phyloP scores from a whole-genome alignment of 1,140 invertebrate genomes.

The Hestina assimilis region DNA sequence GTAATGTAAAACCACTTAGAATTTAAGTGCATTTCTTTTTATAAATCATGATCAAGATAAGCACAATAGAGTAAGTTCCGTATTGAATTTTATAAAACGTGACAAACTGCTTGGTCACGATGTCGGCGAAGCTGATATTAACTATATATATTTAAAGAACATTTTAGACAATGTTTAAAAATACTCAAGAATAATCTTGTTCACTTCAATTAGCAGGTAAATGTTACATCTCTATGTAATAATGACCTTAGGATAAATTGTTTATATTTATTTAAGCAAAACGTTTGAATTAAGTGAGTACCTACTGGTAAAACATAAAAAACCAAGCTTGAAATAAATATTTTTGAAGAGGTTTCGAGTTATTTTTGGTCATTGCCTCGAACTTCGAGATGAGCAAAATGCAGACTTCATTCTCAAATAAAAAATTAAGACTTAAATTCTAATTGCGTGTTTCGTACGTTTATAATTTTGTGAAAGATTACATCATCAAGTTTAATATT shows the following conservation, averaged over 20 bases:
- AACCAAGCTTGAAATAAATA: too few species aligned
- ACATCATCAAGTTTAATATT: conserved; percentile 8
- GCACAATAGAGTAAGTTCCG: background rate
- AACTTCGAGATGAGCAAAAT: background rate
- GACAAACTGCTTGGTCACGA: conserved; percentile 8
- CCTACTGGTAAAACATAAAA: background rate
- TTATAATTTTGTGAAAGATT: conserved; percentile 2
- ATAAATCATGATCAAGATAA: conserved; percentile 12
- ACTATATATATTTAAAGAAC: background rate
- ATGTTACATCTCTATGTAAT: conserved; percentile 12
- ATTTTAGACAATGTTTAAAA: background rate
- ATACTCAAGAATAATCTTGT: conserved; percentile 6
- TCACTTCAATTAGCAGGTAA: conserved; percentile 15
- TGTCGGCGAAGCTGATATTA: background rate
- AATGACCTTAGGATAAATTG: background rate
- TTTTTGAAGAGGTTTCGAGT: too few species aligned
- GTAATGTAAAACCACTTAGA: background rate
- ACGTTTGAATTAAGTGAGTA: background rate
- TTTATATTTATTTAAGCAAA: background rate
- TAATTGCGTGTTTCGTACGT: background rate
- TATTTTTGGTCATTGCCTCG: background rate
- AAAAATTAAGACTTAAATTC: background rate
- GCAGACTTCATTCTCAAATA: background rate
- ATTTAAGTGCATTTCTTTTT: conserved; percentile 14
- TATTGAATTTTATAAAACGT: conserved; percentile 12